Evolutionary conservation across 1,140 invertebrate genomes (phyloP), one percentile per base, ranked within the genome.

Genomic region (Pygmarrhopalites habei): DNA sequence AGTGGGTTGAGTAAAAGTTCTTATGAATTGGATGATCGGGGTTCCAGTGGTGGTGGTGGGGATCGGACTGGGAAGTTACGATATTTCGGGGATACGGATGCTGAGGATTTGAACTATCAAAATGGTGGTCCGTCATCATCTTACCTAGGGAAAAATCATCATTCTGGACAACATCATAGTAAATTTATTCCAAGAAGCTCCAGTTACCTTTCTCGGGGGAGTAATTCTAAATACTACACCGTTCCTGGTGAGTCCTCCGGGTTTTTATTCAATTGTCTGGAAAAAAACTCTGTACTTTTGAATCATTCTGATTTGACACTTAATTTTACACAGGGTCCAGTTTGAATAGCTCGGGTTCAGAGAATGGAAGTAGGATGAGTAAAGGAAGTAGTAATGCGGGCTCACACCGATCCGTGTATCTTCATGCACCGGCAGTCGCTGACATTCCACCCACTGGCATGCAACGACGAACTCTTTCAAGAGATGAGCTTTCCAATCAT

Each of bases 21-120:
- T 2, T 53, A 59, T 41, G 62, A 64, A 30, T 51, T 62, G 3
- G 65, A 63, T 19, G 53, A 44, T 61, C 52, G 46, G 15, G 23
- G 7, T 52, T 23, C 10, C 19, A 23, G 32, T 39, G 15, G 14
- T 2, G 39, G 23, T 25, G 15, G 46, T 12, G 25, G 10, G 10
- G 25, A 46, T 28, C 87, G 47, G 26, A 23, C 4, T 10, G 47
- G 87, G 71, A 88, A 82, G 75, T 78, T 89, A 4, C 80, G 87
- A 30, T 89, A 88, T 78, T 89, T 88, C 74, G 87, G 87, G 1
- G 87, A 89, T 73, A 88, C 86, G 1, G 87, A 89, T 72, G 52
- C 35, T 17, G 67, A 69, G 47, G 52, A 61, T 21, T 2, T 56
- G 14, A 47, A 12, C 19, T 7, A 7, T 35, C 32, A 35, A n/a